These are phyloP conservation scores for Ellobium chinense DNA, from an alignment of 2,888 invertebrate genomes.

Conservation along the genomic window DNA sequence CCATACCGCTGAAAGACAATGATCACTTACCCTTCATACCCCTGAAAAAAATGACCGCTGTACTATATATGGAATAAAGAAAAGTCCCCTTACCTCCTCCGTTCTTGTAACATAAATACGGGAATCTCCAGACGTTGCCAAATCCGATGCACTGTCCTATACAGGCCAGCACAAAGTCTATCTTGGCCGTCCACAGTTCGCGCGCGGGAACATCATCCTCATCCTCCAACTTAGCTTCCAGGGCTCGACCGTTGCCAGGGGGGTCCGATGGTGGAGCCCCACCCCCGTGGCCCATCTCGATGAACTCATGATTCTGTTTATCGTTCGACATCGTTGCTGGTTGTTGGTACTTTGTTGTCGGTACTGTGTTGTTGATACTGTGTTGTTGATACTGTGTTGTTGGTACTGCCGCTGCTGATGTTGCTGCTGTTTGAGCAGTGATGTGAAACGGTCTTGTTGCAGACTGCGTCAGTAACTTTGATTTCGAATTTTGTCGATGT, in stretches of 20 bases:
- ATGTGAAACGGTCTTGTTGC: background rate
- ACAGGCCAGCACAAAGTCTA: constrained; percentile 68
- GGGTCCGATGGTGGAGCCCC: constrained; percentile 21
- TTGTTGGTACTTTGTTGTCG: no score
- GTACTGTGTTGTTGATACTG: no score
- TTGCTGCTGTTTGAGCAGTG: background rate
- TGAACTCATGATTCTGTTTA: constrained; percentile 36
- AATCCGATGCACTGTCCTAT: constrained; percentile 70
- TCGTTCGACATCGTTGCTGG: background rate
- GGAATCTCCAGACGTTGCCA: constrained; percentile 68
- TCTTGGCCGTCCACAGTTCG: constrained; percentile 64
- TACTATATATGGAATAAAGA: no score
- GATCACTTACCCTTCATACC: no score
- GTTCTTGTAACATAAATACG: constrained; percentile 69
- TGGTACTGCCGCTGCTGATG: no score
- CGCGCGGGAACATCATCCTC: constrained; percentile 48
- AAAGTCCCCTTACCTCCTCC: constrained; percentile 71
- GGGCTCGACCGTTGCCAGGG: constrained; percentile 36
- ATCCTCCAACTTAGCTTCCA: constrained; percentile 43
- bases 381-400: no score
- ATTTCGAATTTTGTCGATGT: background rate
- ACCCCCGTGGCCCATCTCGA: constrained; percentile 48
- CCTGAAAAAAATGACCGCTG: no score
- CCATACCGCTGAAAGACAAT: no score
- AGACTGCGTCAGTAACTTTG: no score